A percentile compares a stretch with the other conserved stretches of the same genome.
Conservation (phyloP, 2,888 invertebrate genomes). For the Antheraea yamamai region DNA sequence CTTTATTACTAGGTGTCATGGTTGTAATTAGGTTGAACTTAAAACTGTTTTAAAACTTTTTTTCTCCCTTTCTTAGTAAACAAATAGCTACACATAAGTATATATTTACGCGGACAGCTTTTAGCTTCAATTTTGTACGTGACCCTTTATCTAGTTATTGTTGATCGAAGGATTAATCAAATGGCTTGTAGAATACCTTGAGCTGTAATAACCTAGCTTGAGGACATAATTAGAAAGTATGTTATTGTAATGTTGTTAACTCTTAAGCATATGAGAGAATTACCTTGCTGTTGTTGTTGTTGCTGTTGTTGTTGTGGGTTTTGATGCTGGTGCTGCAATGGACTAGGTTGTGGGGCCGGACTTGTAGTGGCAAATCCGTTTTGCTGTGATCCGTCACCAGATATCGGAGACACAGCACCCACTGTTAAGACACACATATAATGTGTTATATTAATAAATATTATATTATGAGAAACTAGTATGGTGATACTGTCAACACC, state of each 20-base stretch:
- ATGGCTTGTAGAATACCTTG: background rate
- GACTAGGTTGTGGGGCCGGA: slow-evolving; percentile 67
- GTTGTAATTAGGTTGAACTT: too few relatives aligned
- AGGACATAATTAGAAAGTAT: background rate
- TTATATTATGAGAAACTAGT: too few relatives aligned
- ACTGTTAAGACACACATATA: slow-evolving; percentile 28
- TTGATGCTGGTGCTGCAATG: slow-evolving; percentile 57
- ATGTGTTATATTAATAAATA: background rate
- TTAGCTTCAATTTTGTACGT: too few relatives aligned
- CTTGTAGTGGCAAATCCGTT: slow-evolving; percentile 69
- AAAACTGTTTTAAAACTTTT: too few relatives aligned
- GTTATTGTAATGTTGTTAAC: background rate
- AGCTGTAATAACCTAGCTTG: background rate
- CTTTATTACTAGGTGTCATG: too few relatives aligned
- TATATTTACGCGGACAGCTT: too few relatives aligned
- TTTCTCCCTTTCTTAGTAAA: too few relatives aligned
- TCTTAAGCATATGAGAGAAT: background rate
- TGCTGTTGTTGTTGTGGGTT: slow-evolving; percentile 41
- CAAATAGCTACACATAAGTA: too few relatives aligned
- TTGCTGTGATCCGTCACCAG: slow-evolving; percentile 61
- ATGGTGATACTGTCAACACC: too few relatives aligned
- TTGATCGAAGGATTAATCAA: too few relatives aligned
- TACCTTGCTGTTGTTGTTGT: slow-evolving; percentile 54
- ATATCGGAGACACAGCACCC: slow-evolving; percentile 59
- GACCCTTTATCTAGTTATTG: too few relatives aligned